A percentile compares a stretch with the other conserved stretches of the same genome.
phyloP scores from a whole-genome alignment of 2,113 vertebrate genomes.

The Gymnarchus niloticus region DNA sequence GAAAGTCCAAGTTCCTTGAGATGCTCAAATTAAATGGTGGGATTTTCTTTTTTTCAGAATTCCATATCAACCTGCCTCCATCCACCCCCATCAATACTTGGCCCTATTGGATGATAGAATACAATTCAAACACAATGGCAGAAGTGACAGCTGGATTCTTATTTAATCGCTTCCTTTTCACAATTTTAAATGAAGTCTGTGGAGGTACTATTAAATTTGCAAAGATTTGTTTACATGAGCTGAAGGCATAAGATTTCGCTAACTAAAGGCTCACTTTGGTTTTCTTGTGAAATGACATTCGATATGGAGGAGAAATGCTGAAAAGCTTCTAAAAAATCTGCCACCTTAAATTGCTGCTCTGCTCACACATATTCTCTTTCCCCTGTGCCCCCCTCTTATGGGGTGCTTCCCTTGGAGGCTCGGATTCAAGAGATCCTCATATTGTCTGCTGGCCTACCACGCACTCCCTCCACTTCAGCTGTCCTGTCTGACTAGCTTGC shows the following conservation, averaged over 20 bases:
- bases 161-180: conserved; percentile 41
- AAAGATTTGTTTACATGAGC: conserved; percentile 54
- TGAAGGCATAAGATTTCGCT: conserved; percentile 45
- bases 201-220: conserved; percentile 49
- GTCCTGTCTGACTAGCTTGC: no score
- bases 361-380: no score
- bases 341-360: no score
- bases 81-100: neutral
- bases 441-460: no score
- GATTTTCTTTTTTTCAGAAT: neutral
- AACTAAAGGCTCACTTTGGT: conserved; percentile 47
- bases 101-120: neutral
- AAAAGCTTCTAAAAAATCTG: conserved; percentile 42
- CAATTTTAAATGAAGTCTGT: conserved; percentile 47
- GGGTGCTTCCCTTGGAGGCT: no score
- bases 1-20: neutral
- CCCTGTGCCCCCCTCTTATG: no score
- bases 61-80: neutral
- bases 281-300: conserved; percentile 33
- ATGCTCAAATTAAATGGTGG: neutral
- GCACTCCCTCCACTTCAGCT: no score
- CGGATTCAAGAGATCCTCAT: no score
- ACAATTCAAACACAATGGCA: neutral
- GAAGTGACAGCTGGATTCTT: conserved; percentile 10
- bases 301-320: conserved; percentile 29